Percentiles rank a stretch among this genome's conserved stretches.
Evolutionary conservation across 2,113 vertebrate species (phyloP).

Genomic region (Myanophis thanlyinensis): DNA sequence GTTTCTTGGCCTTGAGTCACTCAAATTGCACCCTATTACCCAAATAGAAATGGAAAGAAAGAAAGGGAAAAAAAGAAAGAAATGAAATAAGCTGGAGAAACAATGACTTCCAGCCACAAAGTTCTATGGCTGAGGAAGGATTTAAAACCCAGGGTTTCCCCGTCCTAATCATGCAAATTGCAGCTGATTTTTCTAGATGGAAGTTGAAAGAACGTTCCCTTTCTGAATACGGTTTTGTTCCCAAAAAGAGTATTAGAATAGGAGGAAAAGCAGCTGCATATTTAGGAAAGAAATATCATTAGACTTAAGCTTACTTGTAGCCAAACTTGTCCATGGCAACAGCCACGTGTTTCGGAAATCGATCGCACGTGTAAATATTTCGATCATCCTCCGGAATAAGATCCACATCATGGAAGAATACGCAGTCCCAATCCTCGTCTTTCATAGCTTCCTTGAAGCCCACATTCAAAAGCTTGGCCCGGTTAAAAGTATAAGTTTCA

Average conservation of each 20-base stretch:
- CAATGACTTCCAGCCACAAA: not conserved
- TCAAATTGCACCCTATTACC: not conserved
- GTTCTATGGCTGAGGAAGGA: not conserved
- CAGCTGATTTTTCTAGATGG: not conserved
- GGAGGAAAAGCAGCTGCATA: not conserved
- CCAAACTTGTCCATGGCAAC: conserved; percentile 85
- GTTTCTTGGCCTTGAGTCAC: not conserved
- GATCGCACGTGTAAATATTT: conserved; percentile 75
- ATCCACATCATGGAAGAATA: conserved; percentile 83
- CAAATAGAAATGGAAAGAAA: not conserved
- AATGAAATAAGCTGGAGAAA: not conserved
- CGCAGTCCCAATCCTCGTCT: conserved; percentile 81
- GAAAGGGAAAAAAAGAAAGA: not conserved
- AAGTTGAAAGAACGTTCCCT: not conserved
- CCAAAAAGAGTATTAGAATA: not conserved
- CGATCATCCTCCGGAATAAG: conserved; percentile 82
- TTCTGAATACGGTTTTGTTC: not conserved
- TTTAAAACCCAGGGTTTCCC: not conserved
- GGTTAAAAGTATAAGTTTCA: conserved; percentile 75
- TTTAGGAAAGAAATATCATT: not conserved
- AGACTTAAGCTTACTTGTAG: conserved; percentile 73
- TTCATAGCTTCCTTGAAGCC: conserved; percentile 84
- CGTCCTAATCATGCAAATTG: not conserved
- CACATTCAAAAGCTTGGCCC: conserved; percentile 78
- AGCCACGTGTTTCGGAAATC: conserved; percentile 77